Base-by-base conservation (phyloP, 1,140 invertebrate genomes). In the Drosophila bifasciata region DNA sequence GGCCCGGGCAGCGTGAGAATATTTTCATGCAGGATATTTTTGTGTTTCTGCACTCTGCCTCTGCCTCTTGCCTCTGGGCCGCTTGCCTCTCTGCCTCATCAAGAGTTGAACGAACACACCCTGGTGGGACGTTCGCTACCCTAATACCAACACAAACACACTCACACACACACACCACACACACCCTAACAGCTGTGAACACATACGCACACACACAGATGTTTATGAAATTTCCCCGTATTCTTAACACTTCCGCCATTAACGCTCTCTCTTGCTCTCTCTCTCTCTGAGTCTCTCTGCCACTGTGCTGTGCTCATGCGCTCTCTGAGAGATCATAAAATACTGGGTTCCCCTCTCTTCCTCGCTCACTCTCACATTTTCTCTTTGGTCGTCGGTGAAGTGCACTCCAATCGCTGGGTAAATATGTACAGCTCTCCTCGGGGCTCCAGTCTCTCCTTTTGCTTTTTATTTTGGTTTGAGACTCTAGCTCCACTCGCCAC, bases 11-110 rank as follows among this genome's bases (percentile, higher is more conserved):
- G 83, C 83, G 83, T 86, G 83, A 86, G 83, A 86, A 86, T 62
- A 88, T 86, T 86, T 86, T 88, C 71, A 86, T 86, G 81, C 83
- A 86, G 81, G 83, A 86, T 86, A 86, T 85, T 85, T 85, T 80
- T 86, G 11, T 36, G 11, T 32, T 36, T 36, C 11, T 36, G 32
- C 32, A 25, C 32, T 36, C 9, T 4, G 32, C 8, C 23, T 25
- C 23, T 11, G 28, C 28, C 28, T 7, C 25, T 9, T 11, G 28
- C 28, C 28, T 8, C 28, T 3, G n/a, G 8, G 28, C 28, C 28
- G 7, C 25, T 32, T 11, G 28, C 32, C 32, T 68, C 60, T 25
- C 60, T 62, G 60, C 79, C 79, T 77, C 70, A 67, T 79, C 83
- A 72, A 79, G 83, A 81, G 83, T 88, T 80, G 78, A 88, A 86